Percentiles rank a stretch among this genome's conserved stretches.
phyloP scores from a whole-genome alignment of 2,113 vertebrate genomes.

The Oxygymnocypris stewartii region DNA sequence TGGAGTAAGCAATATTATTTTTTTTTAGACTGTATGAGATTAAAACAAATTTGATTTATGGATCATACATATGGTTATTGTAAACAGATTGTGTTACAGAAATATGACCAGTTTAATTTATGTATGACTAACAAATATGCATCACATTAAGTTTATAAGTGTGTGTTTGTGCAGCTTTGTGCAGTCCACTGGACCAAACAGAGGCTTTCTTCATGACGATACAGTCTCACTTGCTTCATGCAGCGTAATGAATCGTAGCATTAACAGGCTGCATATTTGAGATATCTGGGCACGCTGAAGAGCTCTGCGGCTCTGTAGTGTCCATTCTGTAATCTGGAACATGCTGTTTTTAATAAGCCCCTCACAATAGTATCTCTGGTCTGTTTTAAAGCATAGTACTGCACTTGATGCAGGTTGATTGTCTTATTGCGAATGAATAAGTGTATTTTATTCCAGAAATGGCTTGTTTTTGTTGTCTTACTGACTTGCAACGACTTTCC shows the following conservation, averaged over 20 bases:
- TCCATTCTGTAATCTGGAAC: neutral
- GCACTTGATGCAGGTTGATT: neutral
- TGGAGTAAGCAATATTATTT: no score
- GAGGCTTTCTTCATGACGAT: slow-evolving; percentile 69
- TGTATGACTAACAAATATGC: neutral
- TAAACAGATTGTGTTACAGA: neutral
- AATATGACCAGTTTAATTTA: neutral
- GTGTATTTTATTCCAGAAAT: neutral
- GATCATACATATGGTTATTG: neutral
- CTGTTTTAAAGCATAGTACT: neutral
- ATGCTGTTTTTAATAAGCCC: neutral
- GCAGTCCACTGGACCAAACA: slow-evolving; percentile 61
- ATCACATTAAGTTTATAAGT: neutral
- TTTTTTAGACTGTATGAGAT: neutral
- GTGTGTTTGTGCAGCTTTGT: neutral
- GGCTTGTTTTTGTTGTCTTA: neutral
- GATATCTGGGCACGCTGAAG: slow-evolving; percentile 49
- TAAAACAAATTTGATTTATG: neutral
- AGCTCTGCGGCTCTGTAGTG: slow-evolving; percentile 16
- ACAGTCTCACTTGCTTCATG: slow-evolving; percentile 55
- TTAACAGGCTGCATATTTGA: slow-evolving; percentile 56
- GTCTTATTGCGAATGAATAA: neutral
- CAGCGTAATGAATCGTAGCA: slow-evolving; percentile 49
- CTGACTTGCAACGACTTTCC: neutral
- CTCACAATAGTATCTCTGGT: neutral